A percentile compares a stretch with the other conserved stretches of the same genome.
These are phyloP conservation scores for Edolisoma coerulescens DNA, from an alignment of 2,113 vertebrate species.

Conservation along the genomic window DNA sequence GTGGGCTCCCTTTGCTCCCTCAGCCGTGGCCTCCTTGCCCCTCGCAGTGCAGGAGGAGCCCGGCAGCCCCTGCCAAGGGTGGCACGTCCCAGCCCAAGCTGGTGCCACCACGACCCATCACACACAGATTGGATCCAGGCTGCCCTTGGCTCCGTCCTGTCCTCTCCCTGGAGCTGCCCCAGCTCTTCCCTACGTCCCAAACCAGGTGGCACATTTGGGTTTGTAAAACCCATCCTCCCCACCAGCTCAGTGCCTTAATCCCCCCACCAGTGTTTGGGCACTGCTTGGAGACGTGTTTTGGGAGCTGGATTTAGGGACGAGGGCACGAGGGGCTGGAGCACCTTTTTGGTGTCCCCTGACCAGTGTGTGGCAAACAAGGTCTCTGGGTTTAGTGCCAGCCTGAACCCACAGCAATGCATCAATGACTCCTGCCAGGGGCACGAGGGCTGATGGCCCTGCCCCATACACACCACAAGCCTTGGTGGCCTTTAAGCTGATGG, in stretches of 20 bases:
- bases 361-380: accelerated
- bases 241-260: not conserved
- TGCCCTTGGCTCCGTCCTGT: not conserved
- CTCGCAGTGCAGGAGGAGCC: not conserved
- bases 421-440: not conserved
- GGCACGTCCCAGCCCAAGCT: not conserved
- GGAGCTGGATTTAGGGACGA: not conserved
- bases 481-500: not conserved
- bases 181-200: accelerated
- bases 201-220: not conserved
- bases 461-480: not conserved
- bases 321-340: not conserved
- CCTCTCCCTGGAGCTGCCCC: not conserved
- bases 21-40: accelerated
- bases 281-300: not conserved
- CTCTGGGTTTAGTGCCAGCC: not conserved
- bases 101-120: not conserved
- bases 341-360: not conserved
- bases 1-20: not conserved
- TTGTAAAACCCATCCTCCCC: not conserved
- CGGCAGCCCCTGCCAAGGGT: not conserved
- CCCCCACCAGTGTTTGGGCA: accelerated
- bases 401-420: accelerated
- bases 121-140: accelerated
- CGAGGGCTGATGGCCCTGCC: not conserved